Evolutionary conservation across 2,797 vertebrate species (phyloP).

Genomic region (Sebastes diploproa): DNA sequence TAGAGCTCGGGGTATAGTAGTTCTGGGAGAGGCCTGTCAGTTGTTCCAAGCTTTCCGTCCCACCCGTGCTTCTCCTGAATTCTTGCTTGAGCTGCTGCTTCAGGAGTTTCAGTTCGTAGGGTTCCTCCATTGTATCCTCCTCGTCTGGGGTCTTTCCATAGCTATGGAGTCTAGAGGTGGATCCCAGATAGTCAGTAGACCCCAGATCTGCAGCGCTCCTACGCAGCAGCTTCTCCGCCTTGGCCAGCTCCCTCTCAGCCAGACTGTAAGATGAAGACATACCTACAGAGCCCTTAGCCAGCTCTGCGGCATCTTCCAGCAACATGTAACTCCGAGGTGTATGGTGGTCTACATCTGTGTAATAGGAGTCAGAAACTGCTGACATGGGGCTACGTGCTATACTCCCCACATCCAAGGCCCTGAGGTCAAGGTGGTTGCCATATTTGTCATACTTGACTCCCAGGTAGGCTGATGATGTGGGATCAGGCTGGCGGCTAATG

Average conservation of each 20-base stretch:
- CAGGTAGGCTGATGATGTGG: conserved; percentile 84
- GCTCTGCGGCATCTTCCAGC: conserved; percentile 94
- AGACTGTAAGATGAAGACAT: conserved; percentile 91
- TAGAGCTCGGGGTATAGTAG: conserved; percentile 88
- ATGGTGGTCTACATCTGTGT: conserved; percentile 93
- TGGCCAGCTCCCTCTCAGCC: conserved; percentile 94
- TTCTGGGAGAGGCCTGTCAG: conserved; percentile 92
- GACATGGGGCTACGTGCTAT: conserved; percentile 95
- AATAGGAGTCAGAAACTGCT: conserved; percentile 95
- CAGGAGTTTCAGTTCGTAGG: conserved; percentile 96
- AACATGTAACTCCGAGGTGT: conserved; percentile 92
- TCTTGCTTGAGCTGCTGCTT: conserved; percentile 99
- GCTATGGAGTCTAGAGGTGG: conserved; percentile 90
- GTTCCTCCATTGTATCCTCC: conserved; percentile 97
- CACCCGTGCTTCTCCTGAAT: conserved; percentile 92
- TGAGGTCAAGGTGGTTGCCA: conserved; percentile 91
- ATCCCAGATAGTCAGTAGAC: conserved; percentile 91
- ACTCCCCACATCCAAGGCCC: conserved; percentile 91
- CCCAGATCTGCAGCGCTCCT: conserved; percentile 89
- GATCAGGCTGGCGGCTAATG: conserved; percentile 92
- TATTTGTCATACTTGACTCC: conserved; percentile 90
- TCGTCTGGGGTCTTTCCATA: conserved; percentile 92
- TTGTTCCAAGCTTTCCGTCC: conserved; percentile 91
- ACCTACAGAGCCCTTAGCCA: conserved; percentile 90
- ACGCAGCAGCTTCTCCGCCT: conserved; percentile 92